Conservation (phyloP, 2,797 vertebrate genomes). For the Intellagama lesueurii region DNA sequence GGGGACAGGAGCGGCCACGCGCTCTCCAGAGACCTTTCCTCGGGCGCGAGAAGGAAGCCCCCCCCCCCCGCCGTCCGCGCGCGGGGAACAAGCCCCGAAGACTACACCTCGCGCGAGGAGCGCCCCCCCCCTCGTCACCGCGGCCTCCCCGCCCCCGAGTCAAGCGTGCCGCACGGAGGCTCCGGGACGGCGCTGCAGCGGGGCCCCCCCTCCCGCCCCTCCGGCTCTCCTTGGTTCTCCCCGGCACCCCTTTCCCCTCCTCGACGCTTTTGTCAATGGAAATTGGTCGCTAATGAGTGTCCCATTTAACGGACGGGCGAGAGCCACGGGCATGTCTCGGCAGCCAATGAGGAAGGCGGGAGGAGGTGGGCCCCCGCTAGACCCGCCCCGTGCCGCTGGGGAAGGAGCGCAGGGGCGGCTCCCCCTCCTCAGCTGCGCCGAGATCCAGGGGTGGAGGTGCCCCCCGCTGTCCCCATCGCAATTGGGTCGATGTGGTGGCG, state of each 20-base stretch:
- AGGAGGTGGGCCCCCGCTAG: neutral
- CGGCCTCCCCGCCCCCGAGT: neutral
- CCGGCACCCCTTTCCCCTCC: neutral
- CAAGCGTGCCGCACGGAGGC: neutral
- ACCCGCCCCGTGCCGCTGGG: neutral
- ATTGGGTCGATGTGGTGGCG: too few species aligned
- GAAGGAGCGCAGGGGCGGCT: neutral
- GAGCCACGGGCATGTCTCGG: constrained; percentile 41
- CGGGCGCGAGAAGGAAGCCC: too few species aligned
- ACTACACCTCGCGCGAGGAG: too few species aligned
- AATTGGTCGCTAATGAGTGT: neutral
- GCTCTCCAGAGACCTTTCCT: too few species aligned
- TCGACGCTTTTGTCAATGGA: constrained; percentile 32
- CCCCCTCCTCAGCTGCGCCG: neutral
- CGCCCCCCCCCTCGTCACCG: neutral
- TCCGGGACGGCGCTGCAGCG: constrained; percentile 11
- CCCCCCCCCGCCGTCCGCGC: too few species aligned
- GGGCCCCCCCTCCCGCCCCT: neutral
- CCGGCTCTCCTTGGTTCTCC: neutral
- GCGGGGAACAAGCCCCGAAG: too few species aligned
- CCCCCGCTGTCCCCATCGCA: neutral
- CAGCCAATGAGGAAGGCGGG: constrained; percentile 39
- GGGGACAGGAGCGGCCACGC: neutral
- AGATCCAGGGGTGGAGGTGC: neutral
- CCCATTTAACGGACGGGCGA: constrained; percentile 47